phyloP scores from a whole-genome alignment of 1,140 invertebrate genomes.

The Tetragonula clypearis region DNA sequence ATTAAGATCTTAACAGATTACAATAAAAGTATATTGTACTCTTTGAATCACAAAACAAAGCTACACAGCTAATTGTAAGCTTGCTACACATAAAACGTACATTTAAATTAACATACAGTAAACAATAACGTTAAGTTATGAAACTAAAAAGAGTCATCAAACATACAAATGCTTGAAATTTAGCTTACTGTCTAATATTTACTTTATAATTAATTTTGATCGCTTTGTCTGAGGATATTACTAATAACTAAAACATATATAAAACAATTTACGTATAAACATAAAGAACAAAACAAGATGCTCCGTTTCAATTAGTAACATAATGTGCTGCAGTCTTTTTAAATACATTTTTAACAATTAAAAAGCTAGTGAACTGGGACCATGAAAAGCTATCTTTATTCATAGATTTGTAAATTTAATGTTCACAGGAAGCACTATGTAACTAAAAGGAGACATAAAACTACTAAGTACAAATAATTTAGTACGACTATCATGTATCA shows the following conservation, averaged over 20 bases:
- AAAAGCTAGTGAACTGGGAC: conserved; percentile 34
- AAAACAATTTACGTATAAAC: conserved; percentile 1
- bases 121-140: not conserved
- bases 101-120: conserved; percentile 7
- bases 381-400: conserved; percentile 31
- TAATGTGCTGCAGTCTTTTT: conserved; percentile 36
- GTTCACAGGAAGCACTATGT: conserved; percentile 47
- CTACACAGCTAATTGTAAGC: not conserved
- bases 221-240: conserved; percentile 13
- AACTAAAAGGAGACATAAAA: conserved; percentile 28
- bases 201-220: conserved; percentile 36
- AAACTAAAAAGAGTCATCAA: conserved; percentile 18
- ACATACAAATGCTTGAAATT: not conserved
- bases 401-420: conserved; percentile 28
- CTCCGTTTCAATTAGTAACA: conserved; percentile 10
- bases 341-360: conserved; percentile 31
- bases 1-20: conserved; percentile 19
- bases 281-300: conserved; percentile 24
- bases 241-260: not conserved
- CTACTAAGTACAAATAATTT: conserved; percentile 61
- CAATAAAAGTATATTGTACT: conserved; percentile 21
- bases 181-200: conserved; percentile 10
- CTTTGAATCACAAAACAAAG: conserved; percentile 37
- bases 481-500: conserved; percentile 62
- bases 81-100: conserved; percentile 5